These are phyloP conservation scores for Syrrhaptes paradoxus DNA, from an alignment of 2,113 vertebrate species.

Conservation along the genomic window DNA sequence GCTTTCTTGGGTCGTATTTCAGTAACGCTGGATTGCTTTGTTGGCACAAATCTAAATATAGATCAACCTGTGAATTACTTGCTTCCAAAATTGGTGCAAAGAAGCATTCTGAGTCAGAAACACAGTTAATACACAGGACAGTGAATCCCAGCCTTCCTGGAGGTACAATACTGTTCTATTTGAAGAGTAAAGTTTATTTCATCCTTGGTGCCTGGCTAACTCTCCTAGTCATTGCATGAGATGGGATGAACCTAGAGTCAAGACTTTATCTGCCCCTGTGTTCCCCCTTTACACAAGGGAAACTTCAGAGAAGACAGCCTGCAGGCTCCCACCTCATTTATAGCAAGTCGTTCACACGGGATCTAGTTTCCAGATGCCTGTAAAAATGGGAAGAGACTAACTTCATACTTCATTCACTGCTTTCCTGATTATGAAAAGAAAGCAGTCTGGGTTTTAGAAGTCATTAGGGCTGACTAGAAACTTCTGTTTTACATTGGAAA, in stretches of 20 bases:
- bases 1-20: neutral
- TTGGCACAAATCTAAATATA: conserved; percentile 1
- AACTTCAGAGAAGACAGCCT: neutral
- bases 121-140: neutral
- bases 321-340: rapidly evolving
- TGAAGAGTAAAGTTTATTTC: neutral
- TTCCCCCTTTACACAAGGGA: neutral
- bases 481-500: neutral
- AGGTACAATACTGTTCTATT: neutral
- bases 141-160: neutral
- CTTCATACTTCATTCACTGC: neutral
- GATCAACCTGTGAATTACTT: neutral
- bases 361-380: neutral
- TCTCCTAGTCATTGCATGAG: neutral
- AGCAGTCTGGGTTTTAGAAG: neutral
- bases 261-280: neutral
- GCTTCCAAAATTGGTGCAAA: neutral
- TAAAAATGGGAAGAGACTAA: neutral
- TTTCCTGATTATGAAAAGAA: neutral
- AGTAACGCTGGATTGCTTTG: neutral
- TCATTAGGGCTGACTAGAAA: neutral
- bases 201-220: neutral
- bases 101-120: neutral
- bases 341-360: neutral
- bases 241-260: neutral